Evolutionary conservation across 2,888 invertebrate species (phyloP).

Genomic region (Microctonus brassicae): DNA sequence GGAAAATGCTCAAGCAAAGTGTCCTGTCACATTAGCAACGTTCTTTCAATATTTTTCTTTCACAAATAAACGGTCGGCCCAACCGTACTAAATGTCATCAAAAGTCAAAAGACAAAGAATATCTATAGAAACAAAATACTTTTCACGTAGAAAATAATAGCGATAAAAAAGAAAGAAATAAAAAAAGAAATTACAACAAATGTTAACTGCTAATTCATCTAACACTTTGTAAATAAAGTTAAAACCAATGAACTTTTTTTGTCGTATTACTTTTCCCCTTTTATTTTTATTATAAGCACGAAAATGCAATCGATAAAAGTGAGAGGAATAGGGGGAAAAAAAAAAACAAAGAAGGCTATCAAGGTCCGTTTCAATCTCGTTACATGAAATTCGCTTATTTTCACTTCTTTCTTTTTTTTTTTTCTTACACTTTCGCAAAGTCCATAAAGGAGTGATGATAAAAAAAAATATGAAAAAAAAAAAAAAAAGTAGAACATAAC

Average conservation of each 20-base stretch:
- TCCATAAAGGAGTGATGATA: neutral
- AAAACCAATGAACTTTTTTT: neutral
- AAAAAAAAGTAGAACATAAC: neutral
- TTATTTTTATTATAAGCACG: neutral
- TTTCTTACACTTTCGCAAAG: neutral
- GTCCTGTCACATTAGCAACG: neutral
- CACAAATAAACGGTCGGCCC: neutral
- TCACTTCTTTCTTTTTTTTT: neutral
- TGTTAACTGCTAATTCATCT: neutral
- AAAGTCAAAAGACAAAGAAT: neutral
- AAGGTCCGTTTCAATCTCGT: neutral
- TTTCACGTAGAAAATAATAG: neutral
- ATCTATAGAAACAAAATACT: neutral
- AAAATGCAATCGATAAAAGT: neutral
- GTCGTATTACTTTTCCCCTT: neutral
- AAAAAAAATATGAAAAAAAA: neutral
- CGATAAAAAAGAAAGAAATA: neutral
- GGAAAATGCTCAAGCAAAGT: neutral
- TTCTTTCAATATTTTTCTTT: neutral
- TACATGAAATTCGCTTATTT: neutral
- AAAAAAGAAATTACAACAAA: neutral
- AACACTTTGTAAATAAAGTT: neutral
- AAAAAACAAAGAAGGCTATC: neutral
- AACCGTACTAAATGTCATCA: neutral
- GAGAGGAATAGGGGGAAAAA: neutral